phyloP scores from a whole-genome alignment of 2,113 vertebrate species.

The Ibidorhyncha struthersii region DNA sequence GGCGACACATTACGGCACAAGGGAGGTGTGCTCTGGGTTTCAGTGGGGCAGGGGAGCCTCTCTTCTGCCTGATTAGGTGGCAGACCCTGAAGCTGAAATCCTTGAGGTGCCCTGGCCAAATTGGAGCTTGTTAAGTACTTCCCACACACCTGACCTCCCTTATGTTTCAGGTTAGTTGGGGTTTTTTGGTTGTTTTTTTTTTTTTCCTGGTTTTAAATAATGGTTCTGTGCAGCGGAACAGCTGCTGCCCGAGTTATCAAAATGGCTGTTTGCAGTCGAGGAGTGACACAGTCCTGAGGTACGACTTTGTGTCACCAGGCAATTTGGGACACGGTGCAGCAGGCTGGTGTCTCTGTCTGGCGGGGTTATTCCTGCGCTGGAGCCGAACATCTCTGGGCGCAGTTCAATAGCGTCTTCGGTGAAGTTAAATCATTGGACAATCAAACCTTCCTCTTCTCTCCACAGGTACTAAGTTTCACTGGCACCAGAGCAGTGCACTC shows the following conservation, averaged over 20 bases:
- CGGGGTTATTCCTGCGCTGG: neutral
- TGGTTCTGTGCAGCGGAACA: neutral
- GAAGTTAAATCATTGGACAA: neutral
- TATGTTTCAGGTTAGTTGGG: rapidly evolving
- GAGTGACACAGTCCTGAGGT: neutral
- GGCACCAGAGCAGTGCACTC: neutral
- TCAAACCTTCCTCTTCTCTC: neutral
- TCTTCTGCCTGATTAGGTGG: neutral
- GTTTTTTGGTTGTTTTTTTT: no score
- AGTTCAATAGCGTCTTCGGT: rapidly evolving
- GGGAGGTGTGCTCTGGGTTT: neutral
- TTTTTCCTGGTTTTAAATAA: neutral
- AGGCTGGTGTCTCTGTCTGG: neutral
- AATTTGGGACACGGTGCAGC: neutral
- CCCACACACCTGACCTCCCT: neutral
- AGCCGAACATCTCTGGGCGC: neutral
- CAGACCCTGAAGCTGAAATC: neutral
- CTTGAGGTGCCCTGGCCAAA: neutral
- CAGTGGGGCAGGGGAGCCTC: neutral
- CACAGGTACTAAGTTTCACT: rapidly evolving
- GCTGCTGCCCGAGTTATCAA: neutral
- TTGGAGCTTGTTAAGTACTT: rapidly evolving
- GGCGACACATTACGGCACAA: neutral
- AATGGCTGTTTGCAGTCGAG: neutral
- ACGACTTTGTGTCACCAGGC: neutral